These are phyloP conservation scores for Dendrocincla tyrannina DNA, from an alignment of 2,797 vertebrate genomes.

Conservation along the genomic window DNA sequence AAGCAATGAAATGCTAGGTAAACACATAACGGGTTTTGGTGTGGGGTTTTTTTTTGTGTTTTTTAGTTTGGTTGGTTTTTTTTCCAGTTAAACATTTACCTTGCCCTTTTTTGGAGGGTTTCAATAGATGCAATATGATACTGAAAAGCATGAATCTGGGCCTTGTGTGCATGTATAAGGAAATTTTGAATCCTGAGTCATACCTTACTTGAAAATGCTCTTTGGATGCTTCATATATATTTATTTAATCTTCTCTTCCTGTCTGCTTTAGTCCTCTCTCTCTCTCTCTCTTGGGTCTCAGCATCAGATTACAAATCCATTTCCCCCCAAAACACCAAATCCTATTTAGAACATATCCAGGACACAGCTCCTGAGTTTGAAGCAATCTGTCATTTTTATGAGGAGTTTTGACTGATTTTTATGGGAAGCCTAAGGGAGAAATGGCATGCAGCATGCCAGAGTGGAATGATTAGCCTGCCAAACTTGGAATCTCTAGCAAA, in stretches of 20 bases:
- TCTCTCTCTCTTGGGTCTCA: conserved; percentile 7
- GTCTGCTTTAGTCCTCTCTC: conserved; percentile 8
- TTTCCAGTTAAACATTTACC: not conserved
- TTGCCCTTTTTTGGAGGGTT: not conserved
- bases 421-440: conserved; percentile 56
- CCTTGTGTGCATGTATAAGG: not conserved
- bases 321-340: conserved; percentile 46
- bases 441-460: conserved; percentile 34
- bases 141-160: not conserved
- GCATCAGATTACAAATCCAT: conserved; percentile 61
- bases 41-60: too few relatives aligned
- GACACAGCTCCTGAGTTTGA: conserved; percentile 53
- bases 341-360: conserved; percentile 59
- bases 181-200: conserved; percentile 40
- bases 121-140: not conserved
- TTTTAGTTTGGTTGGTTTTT: too few relatives aligned
- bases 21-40: not conserved
- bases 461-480: conserved; percentile 48
- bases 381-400: conserved; percentile 60
- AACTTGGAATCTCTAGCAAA: conserved; percentile 62
- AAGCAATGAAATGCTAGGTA: conserved; percentile 7
- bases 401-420: conserved; percentile 65
- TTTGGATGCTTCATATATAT: conserved; percentile 49
- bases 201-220: conserved; percentile 14
- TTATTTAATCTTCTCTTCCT: conserved; percentile 44